Percentiles rank a stretch among this genome's conserved stretches.
Conservation (phyloP, 2,113 vertebrate species). For the Psettodes erumei region DNA sequence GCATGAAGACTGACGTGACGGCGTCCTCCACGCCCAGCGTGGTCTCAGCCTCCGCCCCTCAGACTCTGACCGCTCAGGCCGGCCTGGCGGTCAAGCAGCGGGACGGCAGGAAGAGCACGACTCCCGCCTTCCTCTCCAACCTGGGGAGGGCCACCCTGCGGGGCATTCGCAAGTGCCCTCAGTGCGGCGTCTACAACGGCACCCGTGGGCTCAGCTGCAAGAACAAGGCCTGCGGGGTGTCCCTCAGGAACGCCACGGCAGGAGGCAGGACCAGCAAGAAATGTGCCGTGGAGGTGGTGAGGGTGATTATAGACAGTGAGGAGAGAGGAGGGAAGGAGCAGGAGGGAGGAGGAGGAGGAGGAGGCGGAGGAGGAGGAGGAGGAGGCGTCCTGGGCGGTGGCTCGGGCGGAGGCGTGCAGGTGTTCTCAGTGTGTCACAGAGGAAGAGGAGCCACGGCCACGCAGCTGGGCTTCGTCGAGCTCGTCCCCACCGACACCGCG, state of each 20-base stretch:
- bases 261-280: constrained; percentile 61
- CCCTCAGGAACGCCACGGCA: constrained; percentile 83
- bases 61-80: constrained; percentile 12
- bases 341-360: constrained; percentile 55
- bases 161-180: constrained; percentile 91
- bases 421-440: constrained; percentile 90
- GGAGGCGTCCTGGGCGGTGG: constrained; percentile 61
- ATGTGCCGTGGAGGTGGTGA: constrained; percentile 83
- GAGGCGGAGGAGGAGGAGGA: constrained; percentile 44
- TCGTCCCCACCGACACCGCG: constrained; percentile 86
- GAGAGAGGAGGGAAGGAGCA: constrained; percentile 62
- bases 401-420: constrained; percentile 74
- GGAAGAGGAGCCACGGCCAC: constrained; percentile 78
- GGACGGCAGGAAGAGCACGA: constrained; percentile 78
- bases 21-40: constrained; percentile 36
- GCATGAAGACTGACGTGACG: constrained; percentile 64
- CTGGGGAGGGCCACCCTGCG: constrained; percentile 91
- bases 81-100: constrained; percentile 58
- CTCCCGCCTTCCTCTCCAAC: constrained; percentile 89
- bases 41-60: constrained; percentile 19
- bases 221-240: constrained; percentile 90
- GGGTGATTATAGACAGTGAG: constrained; percentile 83
- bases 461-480: constrained; percentile 89
- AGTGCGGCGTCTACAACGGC: constrained; percentile 93
- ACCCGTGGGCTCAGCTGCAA: constrained; percentile 95